Evolutionary conservation across 2,888 invertebrate species (phyloP), one percentile per base, ranked within the genome.

Genomic region (Amiota communis): DNA sequence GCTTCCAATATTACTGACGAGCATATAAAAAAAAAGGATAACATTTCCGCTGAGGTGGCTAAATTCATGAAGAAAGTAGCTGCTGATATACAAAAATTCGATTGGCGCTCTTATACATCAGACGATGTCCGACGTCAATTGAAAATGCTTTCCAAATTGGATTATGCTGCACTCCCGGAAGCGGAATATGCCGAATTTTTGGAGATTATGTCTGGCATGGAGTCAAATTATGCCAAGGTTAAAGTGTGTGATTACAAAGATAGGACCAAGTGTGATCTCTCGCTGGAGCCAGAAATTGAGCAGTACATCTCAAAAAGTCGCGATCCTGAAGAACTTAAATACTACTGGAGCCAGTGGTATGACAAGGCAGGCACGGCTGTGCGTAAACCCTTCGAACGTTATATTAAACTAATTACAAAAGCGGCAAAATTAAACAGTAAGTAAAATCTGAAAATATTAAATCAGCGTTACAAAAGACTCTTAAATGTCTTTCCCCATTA

Each of bases 321-420:
- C 70, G 92, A 97, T 86, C 94, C 95, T 1, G 93, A 95, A 13
- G 95, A 95, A 84, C 88, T 97, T 78, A 92, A 93, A 82, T 92
- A 95, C 83, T 91, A 93, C 1, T 97, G 97, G 97, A 87, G 92
- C 4, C 92, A 94, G 82, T 97, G 96, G 95, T 92, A 97, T 79
- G 92, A 94, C 70, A 93, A 91, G 48, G 94, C 94, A 0, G 95
- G 94, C 0, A 92, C 94, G 6, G 91, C 91, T 72, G 91, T 93
- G 0, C 91, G 92, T 46, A 85, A 90, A 8, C 90, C 92, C 76
- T 95, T 93, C 86, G 92, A 93, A 59, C 91, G 92, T 74, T 95
- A 95, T 85, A 92, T 95, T 0, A 90, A 91, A 61, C 86, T 95
- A 9, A 92, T 92, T 76, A 94, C 94, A 75, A 94, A 95, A 88